phyloP scores from a whole-genome alignment of 1,140 invertebrate genomes.

The Diprion similis region DNA sequence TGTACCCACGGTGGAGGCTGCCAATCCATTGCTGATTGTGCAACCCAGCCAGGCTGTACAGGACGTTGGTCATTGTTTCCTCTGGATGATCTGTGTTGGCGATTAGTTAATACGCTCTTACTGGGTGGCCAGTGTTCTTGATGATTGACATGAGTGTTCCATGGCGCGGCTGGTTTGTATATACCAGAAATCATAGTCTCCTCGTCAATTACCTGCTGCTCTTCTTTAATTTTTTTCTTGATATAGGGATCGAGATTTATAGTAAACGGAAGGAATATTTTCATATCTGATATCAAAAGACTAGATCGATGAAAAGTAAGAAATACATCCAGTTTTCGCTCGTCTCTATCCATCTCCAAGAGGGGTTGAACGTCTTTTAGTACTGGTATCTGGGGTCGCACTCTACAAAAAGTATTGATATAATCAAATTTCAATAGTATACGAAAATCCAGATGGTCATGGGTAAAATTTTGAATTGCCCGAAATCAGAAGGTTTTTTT shows the following conservation, averaged over 20 bases:
- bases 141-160: conserved; percentile 26
- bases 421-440: conserved; percentile 10
- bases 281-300: conserved; percentile 84
- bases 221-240: conserved; percentile 91
- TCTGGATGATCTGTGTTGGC: conserved; percentile 35
- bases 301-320: conserved; percentile 85
- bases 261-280: conserved; percentile 95
- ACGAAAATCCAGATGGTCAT: neutral
- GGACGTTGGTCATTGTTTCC: conserved; percentile 22
- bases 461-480: neutral
- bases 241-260: conserved; percentile 97
- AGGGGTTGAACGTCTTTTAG: conserved; percentile 89
- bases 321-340: conserved; percentile 93
- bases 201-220: conserved; percentile 73
- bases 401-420: conserved; percentile 60
- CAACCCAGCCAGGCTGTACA: conserved; percentile 37
- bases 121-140: conserved; percentile 23
- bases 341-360: conserved; percentile 91
- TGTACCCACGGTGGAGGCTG: conserved; percentile 38
- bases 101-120: conserved; percentile 25
- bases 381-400: conserved; percentile 80
- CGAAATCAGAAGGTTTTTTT: neutral
- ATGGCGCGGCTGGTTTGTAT: conserved; percentile 36
- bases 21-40: conserved; percentile 47
- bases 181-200: conserved; percentile 46